These are phyloP conservation scores for Bolborhynchus lineola DNA, from an alignment of 2,113 vertebrate genomes.

Conservation along the genomic window DNA sequence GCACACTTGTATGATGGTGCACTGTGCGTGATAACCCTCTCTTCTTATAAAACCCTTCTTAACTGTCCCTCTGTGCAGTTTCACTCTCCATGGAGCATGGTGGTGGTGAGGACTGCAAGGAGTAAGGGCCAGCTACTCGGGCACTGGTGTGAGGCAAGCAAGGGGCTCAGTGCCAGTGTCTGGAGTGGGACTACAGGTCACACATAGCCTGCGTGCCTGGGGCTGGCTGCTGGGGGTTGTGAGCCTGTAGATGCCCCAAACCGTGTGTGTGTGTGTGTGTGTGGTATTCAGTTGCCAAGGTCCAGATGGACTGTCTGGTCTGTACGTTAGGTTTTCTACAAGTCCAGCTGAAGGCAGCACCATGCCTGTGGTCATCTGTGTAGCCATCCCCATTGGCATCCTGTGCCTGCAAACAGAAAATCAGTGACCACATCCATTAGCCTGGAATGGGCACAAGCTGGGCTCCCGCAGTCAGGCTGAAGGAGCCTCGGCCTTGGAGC, in stretches of 20 bases:
- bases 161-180: rapidly evolving
- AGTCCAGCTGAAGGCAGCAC: background rate
- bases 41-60: background rate
- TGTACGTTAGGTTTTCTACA: background rate
- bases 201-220: background rate
- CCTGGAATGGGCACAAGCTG: background rate
- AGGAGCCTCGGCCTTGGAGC: background rate
- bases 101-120: background rate
- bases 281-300: background rate
- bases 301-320: background rate
- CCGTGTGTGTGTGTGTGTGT: rapidly evolving
- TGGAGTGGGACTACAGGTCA: background rate
- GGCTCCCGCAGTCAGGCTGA: background rate
- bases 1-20: rapidly evolving
- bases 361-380: background rate
- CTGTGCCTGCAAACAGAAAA: background rate
- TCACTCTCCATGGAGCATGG: background rate
- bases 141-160: background rate
- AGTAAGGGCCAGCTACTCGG: background rate
- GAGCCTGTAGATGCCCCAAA: background rate
- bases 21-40: background rate
- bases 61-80: background rate
- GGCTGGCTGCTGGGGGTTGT: background rate
- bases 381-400: rapidly evolving
- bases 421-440: background rate